phyloP scores from a whole-genome alignment of 2,797 vertebrate genomes.

The Phylloscopus collybita region DNA sequence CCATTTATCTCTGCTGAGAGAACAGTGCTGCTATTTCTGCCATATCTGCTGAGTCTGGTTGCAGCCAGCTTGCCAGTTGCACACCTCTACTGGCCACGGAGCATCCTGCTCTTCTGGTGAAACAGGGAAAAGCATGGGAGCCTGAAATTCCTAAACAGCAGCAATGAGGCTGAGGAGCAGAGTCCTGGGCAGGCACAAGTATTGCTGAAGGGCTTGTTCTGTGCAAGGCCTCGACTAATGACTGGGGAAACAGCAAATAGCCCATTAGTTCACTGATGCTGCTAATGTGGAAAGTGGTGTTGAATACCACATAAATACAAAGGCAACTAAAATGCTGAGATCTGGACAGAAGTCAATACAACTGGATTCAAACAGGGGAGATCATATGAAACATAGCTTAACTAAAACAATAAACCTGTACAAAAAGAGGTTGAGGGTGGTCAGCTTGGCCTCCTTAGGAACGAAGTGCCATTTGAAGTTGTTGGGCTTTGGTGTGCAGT shows the following conservation, averaged over 20 bases:
- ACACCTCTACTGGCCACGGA: accelerated
- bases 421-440: not conserved
- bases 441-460: not conserved
- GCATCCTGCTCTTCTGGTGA: not conserved
- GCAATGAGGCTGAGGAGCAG: not conserved
- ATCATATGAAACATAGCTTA: not conserved
- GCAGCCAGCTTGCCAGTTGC: not conserved
- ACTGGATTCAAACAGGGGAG: not conserved
- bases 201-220: not conserved
- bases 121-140: not conserved
- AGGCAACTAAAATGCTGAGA: not conserved
- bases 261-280: slow-evolving; percentile 35
- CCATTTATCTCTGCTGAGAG: not conserved
- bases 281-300: not conserved
- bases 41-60: not conserved
- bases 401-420: not conserved
- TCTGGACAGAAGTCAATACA: not conserved
- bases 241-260: not conserved
- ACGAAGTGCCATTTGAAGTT: accelerated
- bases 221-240: not conserved
- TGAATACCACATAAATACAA: not conserved
- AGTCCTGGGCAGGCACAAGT: not conserved
- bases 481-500: not conserved
- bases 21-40: not conserved
- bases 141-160: not conserved